Base-by-base conservation (phyloP, 2,797 vertebrate genomes). In the Neoniphon sammara region DNA sequence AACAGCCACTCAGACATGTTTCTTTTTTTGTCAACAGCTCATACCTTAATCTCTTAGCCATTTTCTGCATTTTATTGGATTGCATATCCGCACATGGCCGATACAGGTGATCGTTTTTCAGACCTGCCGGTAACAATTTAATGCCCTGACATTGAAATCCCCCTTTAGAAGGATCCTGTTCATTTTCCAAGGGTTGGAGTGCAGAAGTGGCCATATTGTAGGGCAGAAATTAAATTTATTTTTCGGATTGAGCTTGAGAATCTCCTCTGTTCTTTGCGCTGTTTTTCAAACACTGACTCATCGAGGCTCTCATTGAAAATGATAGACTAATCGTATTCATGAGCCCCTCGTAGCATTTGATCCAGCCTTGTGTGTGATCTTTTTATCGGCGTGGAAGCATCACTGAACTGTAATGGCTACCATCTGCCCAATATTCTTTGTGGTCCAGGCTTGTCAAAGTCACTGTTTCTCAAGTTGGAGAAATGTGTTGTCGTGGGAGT, bases 351-450 rank as follows among this genome's bases (percentile, higher is more conserved):
- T 7, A 46, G 66, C n/a, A 15, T 80, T 73, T 69, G 81, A 85
- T 78, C 62, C 76, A 76, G 65, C 72, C 81, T 49, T 36, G 75
- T 88, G 73, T 84, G 75, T 84, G 77, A 85, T 86, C 68, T 77
- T 78, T 60, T 68, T 74, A 78, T 81, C 52, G 7, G 20, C 46
- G 44, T 31, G 58, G 70, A 79, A 70, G 73, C 81, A 79, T 88
- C 86, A 56, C 53, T 83, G 77, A 78, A 80, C 77, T 84, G 66
- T 86, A 88, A 91, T 85, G 73, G 73, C 67, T 76, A 47, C 84
- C 87, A 87, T 90, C 88, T 89, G 85, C 70, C 65, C 56, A 17
- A 36, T 63, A 60, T 46, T 67, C 62, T 83, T 77, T 64, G 55
- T 63, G 60, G 60, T 39, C 78, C 67, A 71, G 21, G 75, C 56